phyloP scores from a whole-genome alignment of 35 echinoderm and acorn worm genomes.

The Stichopus chloronotus region DNA sequence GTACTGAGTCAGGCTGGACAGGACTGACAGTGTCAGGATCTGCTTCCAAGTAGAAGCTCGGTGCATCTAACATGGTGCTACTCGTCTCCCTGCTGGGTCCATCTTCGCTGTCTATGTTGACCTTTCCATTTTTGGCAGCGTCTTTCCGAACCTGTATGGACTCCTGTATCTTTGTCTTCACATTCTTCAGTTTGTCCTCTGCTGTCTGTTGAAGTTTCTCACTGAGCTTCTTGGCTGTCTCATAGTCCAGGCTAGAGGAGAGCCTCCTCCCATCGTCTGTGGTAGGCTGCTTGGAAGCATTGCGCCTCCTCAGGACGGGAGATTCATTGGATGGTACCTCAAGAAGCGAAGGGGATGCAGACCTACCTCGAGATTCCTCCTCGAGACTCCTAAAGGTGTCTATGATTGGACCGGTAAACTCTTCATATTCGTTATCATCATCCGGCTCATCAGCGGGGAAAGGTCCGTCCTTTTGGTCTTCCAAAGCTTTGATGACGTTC shows the following conservation, averaged over 20 bases:
- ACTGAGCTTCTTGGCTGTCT: conserved; percentile 63
- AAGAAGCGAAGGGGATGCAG: conserved; percentile 31
- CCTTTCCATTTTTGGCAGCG: background rate
- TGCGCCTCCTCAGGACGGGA: conserved; percentile 67
- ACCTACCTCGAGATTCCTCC: conserved; percentile 61
- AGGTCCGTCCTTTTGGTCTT: conserved; percentile 44
- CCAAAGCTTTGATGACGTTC: background rate
- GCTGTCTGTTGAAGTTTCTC: conserved; percentile 53
- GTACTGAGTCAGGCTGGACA: conserved; percentile 70
- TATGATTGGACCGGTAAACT: conserved; percentile 85
- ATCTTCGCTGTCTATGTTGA: background rate
- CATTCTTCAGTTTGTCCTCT: conserved; percentile 66
- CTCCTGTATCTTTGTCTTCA: conserved; percentile 75
- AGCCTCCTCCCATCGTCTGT: conserved; percentile 74
- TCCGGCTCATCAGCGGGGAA: conserved; percentile 47
- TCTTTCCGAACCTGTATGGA: conserved; percentile 54
- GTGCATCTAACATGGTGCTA: background rate
- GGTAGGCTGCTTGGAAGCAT: conserved; percentile 56
- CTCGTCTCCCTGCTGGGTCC: background rate
- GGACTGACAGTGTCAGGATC: conserved; percentile 82
- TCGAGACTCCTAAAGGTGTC: conserved; percentile 59
- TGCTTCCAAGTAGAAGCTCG: conserved; percentile 14
- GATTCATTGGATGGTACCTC: conserved; percentile 78
- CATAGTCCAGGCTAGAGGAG: conserved; percentile 80
- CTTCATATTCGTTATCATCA: conserved; percentile 92